Evolutionary conservation across 2,113 vertebrate species (phyloP).

Genomic region (Nicator chloris): DNA sequence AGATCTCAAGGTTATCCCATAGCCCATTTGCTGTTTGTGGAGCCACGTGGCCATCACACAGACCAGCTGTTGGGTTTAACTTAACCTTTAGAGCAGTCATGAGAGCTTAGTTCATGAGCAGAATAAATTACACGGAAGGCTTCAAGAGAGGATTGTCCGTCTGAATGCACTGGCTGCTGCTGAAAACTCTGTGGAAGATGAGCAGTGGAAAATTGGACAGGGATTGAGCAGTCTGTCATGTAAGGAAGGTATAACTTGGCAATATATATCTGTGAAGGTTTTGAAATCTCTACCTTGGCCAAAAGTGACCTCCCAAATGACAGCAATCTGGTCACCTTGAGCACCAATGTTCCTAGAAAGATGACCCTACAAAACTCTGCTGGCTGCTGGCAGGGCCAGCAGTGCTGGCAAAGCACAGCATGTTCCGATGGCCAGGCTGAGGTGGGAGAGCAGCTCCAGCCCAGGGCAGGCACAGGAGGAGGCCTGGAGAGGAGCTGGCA

Average conservation of each 20-base stretch:
- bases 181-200: not conserved
- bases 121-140: not conserved
- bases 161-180: not conserved
- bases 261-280: not conserved
- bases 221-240: not conserved
- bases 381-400: not conserved
- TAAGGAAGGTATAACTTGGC: not conserved
- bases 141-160: not conserved
- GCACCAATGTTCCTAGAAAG: slow-evolving; percentile 45
- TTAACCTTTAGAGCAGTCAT: slow-evolving; percentile 2
- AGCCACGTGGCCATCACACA: not conserved
- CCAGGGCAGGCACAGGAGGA: not conserved
- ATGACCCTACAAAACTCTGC: not conserved
- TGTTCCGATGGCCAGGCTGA: not conserved
- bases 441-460: not conserved
- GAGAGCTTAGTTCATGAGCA: not conserved
- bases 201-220: slow-evolving; percentile 16
- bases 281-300: not conserved
- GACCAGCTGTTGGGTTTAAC: not conserved
- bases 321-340: not conserved
- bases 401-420: not conserved
- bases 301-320: not conserved
- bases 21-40: not conserved
- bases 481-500: not conserved
- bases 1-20: not conserved